phyloP scores from a whole-genome alignment of 2,113 vertebrate genomes.

The Martes martes region DNA sequence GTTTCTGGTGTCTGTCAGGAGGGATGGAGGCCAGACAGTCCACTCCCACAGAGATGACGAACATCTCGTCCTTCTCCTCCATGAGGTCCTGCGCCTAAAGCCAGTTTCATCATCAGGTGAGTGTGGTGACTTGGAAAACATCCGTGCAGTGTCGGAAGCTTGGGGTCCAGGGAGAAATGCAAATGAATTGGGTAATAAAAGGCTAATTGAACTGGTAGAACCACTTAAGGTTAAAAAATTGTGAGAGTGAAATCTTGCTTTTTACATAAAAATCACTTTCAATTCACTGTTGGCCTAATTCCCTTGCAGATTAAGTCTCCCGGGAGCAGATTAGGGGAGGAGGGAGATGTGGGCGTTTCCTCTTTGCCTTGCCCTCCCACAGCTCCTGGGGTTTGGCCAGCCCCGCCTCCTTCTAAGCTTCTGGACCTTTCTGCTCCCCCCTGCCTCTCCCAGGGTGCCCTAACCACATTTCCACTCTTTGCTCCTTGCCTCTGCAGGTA shows the following conservation, averaged over 20 bases:
- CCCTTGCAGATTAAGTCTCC: background rate
- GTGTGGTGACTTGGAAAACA: background rate
- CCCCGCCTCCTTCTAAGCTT: background rate
- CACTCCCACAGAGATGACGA: background rate
- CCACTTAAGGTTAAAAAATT: background rate
- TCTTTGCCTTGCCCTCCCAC: accelerated
- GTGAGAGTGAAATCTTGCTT: background rate
- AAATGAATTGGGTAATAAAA: background rate
- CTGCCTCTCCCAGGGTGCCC: background rate
- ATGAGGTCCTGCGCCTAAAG: background rate
- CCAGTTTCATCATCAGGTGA: background rate
- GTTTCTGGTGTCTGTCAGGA: background rate
- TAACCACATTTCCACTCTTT: background rate
- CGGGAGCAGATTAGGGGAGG: background rate
- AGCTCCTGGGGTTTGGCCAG: background rate
- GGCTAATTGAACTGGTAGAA: background rate
- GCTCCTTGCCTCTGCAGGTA: accelerated
- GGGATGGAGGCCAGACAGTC: background rate
- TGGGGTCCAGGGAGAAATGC: background rate
- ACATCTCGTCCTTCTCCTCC: background rate
- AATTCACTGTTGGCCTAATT: background rate
- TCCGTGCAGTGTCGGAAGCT: background rate
- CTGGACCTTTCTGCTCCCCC: background rate
- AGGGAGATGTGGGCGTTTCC: too few relatives aligned
- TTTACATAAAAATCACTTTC: background rate